These are phyloP conservation scores for Trisateles emortualis DNA, from an alignment of 2,888 invertebrate genomes.

Conservation along the genomic window DNA sequence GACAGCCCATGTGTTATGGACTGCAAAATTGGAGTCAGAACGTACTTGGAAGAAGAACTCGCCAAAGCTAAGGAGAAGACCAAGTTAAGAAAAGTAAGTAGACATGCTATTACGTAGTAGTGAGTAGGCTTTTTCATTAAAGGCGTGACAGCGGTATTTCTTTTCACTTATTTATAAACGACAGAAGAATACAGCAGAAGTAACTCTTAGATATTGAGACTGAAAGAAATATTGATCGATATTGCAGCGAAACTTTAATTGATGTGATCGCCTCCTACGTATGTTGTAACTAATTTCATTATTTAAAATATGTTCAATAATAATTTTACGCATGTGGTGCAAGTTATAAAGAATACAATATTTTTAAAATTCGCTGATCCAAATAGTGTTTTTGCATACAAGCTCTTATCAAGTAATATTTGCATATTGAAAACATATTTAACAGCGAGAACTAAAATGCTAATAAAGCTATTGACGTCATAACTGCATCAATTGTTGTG, in stretches of 20 bases:
- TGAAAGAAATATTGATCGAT: too few relatives aligned
- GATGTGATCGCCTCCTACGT: too few relatives aligned
- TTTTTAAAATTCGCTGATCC: neutral
- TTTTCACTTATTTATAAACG: too few relatives aligned
- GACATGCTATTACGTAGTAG: neutral
- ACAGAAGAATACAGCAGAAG: too few relatives aligned
- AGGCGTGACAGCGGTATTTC: too few relatives aligned
- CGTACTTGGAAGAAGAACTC: conserved; percentile 97
- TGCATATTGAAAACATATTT: neutral
- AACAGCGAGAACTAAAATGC: conserved; percentile 21
- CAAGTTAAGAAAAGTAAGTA: conserved; percentile 93
- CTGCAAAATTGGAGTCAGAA: conserved; percentile 97
- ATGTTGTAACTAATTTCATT: too few relatives aligned
- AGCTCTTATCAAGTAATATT: neutral
- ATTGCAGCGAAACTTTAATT: too few relatives aligned
- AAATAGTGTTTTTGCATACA: neutral
- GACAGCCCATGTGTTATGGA: conserved; percentile 98
- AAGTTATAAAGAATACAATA: neutral
- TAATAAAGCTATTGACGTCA: conserved; percentile 26
- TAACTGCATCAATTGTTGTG: conserved; percentile 23
- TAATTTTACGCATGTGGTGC: too few relatives aligned
- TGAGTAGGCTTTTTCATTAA: too few relatives aligned
- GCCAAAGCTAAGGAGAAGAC: conserved; percentile 98
- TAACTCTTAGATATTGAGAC: too few relatives aligned
- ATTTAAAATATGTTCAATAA: too few relatives aligned